Evolutionary conservation across 2,113 vertebrate species (phyloP).

Genomic region (Ophthalmolycus amberensis): DNA sequence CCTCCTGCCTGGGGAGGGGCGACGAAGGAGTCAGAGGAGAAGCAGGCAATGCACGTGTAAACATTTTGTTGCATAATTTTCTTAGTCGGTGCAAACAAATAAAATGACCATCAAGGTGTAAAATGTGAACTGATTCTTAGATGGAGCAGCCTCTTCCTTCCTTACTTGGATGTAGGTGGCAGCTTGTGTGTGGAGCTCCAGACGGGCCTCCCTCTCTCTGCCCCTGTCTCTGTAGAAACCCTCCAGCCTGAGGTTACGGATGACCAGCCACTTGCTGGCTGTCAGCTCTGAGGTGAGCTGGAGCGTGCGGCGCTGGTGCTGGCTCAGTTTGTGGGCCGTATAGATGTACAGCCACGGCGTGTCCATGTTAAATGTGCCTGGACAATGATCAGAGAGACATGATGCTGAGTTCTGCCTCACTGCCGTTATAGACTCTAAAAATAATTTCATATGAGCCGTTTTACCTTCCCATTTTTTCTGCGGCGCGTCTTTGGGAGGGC

Average conservation of each 20-base stretch:
- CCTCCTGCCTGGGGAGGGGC: constrained; percentile 77
- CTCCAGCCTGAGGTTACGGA: constrained; percentile 85
- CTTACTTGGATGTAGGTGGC: constrained; percentile 85
- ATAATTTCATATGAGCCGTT: neutral
- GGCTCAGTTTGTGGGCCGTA: constrained; percentile 82
- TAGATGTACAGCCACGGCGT: constrained; percentile 88
- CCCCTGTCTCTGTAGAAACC: constrained; percentile 80
- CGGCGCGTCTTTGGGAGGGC: constrained; percentile 64
- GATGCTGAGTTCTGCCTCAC: neutral
- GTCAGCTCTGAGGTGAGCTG: constrained; percentile 83
- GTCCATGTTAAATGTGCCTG: constrained; percentile 87
- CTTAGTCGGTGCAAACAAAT: neutral
- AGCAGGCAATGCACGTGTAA: neutral
- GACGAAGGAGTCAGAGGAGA: neutral
- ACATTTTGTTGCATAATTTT: neutral
- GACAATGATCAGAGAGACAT: neutral
- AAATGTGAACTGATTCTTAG: neutral
- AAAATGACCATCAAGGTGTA: neutral
- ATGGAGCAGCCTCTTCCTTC: neutral
- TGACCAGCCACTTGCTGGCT: constrained; percentile 81
- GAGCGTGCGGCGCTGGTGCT: constrained; percentile 78
- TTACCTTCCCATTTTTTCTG: constrained; percentile 88
- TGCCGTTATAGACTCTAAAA: neutral
- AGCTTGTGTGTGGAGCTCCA: constrained; percentile 83
- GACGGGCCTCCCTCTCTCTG: constrained; percentile 81